Conservation (phyloP, 2,797 vertebrate genomes). For the Benthosema pterotum region DNA sequence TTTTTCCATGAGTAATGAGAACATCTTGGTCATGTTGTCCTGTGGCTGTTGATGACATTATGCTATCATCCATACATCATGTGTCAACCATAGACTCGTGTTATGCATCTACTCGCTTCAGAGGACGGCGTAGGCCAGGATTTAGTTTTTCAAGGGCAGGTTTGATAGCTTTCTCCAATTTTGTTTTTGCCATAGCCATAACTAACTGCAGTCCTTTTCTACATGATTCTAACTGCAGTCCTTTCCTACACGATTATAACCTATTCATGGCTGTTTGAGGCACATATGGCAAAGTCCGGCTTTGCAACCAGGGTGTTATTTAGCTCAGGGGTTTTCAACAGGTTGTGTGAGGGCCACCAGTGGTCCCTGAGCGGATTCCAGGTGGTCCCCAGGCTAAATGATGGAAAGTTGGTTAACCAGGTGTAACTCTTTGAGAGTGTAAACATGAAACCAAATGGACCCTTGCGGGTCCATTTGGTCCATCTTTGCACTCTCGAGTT, state of each 20-base stretch:
- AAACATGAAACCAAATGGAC: no score
- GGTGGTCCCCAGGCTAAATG: no score
- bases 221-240: conserved; percentile 31
- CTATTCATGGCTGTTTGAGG: conserved; percentile 52
- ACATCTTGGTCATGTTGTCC: conserved; percentile 1
- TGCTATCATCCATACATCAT: neutral
- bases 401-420: no score
- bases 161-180: neutral
- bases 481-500: no score
- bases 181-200: conserved; percentile 5
- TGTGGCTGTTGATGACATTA: neutral
- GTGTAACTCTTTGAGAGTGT: no score
- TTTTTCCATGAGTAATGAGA: neutral
- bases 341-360: no score
- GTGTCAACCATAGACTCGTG: neutral
- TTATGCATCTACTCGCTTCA: conserved; percentile 7
- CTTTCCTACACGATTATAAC: conserved; percentile 42
- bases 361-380: no score
- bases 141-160: no score
- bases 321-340: no score
- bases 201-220: neutral
- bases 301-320: conserved; percentile 45
- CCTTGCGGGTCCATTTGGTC: no score
- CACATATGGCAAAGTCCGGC: conserved; percentile 18
- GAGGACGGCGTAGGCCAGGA: no score